Evolutionary conservation across 2,888 invertebrate genomes (phyloP).

Genomic region (Latrodectus elegans): DNA sequence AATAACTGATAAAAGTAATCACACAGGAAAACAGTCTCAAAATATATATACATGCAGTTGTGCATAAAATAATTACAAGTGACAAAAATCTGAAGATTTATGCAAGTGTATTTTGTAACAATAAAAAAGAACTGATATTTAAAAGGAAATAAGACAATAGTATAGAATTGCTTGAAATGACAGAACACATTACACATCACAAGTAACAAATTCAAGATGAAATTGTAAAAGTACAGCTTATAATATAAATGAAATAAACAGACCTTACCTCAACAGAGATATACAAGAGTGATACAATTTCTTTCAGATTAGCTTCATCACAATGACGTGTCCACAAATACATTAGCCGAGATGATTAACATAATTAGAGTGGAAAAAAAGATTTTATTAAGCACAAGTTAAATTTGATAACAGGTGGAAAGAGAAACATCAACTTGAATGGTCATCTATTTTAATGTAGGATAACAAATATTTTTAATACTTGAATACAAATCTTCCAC

Average conservation of each 20-base stretch:
- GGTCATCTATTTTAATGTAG: slow-evolving; percentile 14
- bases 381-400: slow-evolving; percentile 44
- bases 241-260: slow-evolving; percentile 20
- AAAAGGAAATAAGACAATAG: too few relatives aligned
- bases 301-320: slow-evolving; percentile 59
- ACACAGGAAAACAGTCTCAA: too few relatives aligned
- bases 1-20: too few relatives aligned
- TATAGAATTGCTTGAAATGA: too few relatives aligned
- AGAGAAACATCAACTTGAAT: slow-evolving; percentile 48
- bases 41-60: too few relatives aligned
- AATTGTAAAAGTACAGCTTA: too few relatives aligned
- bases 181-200: too few relatives aligned
- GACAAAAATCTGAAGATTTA: too few relatives aligned
- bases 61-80: too few relatives aligned
- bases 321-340: slow-evolving; percentile 56
- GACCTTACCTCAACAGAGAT: slow-evolving; percentile 61
- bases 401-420: slow-evolving; percentile 31
- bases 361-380: slow-evolving; percentile 63
- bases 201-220: too few relatives aligned
- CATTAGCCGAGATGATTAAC: slow-evolving; percentile 61
- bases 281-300: slow-evolving; percentile 43
- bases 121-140: too few relatives aligned
- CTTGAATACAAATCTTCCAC: not conserved
- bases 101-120: too few relatives aligned
- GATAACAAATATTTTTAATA: not conserved